Evolutionary conservation across 2,113 vertebrate species (phyloP).

Genomic region (Synchiropus splendidus): DNA sequence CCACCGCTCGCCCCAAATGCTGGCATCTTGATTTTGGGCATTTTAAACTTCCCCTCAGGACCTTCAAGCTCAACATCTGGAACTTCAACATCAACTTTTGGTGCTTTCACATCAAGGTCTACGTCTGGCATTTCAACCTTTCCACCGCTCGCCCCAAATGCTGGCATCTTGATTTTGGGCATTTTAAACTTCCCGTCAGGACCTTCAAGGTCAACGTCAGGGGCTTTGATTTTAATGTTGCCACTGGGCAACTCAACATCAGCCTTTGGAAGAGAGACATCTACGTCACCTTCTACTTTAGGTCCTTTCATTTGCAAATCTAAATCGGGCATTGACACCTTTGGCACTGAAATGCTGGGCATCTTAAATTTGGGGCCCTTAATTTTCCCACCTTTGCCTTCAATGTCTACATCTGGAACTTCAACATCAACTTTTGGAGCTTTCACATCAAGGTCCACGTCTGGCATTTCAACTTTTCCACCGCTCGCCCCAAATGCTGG

Average conservation of each 20-base stretch:
- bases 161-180: slow-evolving; percentile 4
- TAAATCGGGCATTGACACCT: slow-evolving; percentile 1
- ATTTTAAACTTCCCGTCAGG: neutral
- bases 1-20: neutral
- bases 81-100: slow-evolving; percentile 14
- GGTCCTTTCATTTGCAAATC: slow-evolving; percentile 1
- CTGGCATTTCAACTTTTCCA: slow-evolving; percentile 21
- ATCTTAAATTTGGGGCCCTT: slow-evolving; percentile 5
- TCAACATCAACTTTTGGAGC: slow-evolving; percentile 20
- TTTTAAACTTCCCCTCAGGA: slow-evolving; percentile 34
- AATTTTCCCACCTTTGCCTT: slow-evolving; percentile 3
- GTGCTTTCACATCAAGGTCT: slow-evolving; percentile 1
- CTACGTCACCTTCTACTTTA: slow-evolving; percentile 3
- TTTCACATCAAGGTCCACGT: slow-evolving; percentile 1
- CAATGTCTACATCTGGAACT: slow-evolving; percentile 2
- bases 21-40: slow-evolving; percentile 26
- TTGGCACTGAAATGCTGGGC: neutral
- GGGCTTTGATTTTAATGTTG: slow-evolving; percentile 4
- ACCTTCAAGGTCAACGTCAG: slow-evolving; percentile 2
- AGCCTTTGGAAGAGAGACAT: slow-evolving; percentile 7
- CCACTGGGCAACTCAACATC: slow-evolving; percentile 8
- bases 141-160: neutral
- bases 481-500: slow-evolving; percentile 47
- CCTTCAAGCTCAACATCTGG: slow-evolving; percentile 44
- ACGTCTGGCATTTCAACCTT: neutral